A percentile compares a stretch with the other conserved stretches of the same genome.
These are phyloP conservation scores for Tetragnatha montana DNA, from an alignment of 2,888 invertebrate species.

Conservation along the genomic window DNA sequence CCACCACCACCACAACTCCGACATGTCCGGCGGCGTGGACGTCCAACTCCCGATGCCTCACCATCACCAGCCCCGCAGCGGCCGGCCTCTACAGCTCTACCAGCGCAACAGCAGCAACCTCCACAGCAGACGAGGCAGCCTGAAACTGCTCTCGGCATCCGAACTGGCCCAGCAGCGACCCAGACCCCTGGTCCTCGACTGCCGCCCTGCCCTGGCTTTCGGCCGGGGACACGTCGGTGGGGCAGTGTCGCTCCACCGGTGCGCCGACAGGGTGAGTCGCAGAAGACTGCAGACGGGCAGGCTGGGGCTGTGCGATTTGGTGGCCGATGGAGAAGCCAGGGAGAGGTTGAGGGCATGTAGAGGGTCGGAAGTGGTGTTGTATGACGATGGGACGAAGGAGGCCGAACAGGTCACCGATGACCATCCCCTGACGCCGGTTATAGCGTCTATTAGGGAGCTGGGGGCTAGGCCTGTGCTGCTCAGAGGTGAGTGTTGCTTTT, in stretches of 20 bases:
- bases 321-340: slow-evolving; percentile 81
- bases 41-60: slow-evolving; percentile 62
- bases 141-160: slow-evolving; percentile 55
- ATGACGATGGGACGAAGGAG: slow-evolving; percentile 83
- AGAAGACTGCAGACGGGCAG: slow-evolving; percentile 82
- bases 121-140: slow-evolving; percentile 11
- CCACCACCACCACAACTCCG: slow-evolving; percentile 5
- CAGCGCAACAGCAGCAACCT: slow-evolving; percentile 7
- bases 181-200: slow-evolving; percentile 79
- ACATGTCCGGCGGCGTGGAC: slow-evolving; percentile 69
- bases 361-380: slow-evolving; percentile 82
- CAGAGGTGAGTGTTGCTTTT: slow-evolving; percentile 79
- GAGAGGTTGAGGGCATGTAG: slow-evolving; percentile 80
- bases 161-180: slow-evolving; percentile 48
- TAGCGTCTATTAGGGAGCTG: slow-evolving; percentile 82
- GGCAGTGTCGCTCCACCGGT: slow-evolving; percentile 82
- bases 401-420: slow-evolving; percentile 79
- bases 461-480: slow-evolving; percentile 82
- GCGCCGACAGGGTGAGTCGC: slow-evolving; percentile 83
- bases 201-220: slow-evolving; percentile 83
- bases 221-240: slow-evolving; percentile 83
- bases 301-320: slow-evolving; percentile 82
- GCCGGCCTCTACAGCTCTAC: slow-evolving; percentile 57
- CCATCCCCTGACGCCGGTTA: slow-evolving; percentile 82
- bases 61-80: slow-evolving; percentile 1